Evolutionary conservation across 2,797 vertebrate species (phyloP).

Genomic region (Mus spretus): DNA sequence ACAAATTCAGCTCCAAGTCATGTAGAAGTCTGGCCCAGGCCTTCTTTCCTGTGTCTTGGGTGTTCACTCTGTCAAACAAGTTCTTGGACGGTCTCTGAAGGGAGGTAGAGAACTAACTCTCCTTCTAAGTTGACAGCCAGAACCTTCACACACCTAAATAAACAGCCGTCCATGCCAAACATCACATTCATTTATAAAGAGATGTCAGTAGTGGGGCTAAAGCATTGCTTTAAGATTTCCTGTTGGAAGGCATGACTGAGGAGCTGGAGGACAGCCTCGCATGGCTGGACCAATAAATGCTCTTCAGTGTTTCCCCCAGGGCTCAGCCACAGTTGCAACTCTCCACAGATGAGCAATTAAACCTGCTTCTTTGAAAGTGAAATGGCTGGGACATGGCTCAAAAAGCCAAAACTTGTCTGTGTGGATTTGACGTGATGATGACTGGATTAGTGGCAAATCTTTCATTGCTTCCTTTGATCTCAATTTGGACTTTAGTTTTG

Average conservation of each 20-base stretch:
- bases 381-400: neutral
- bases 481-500: conserved; percentile 3
- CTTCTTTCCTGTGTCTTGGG: conserved; percentile 29
- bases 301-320: neutral
- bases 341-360: conserved; percentile 51
- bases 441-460: conserved; percentile 36
- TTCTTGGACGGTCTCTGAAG: conserved; percentile 82
- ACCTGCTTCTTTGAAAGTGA: conserved; percentile 70
- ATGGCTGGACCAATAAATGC: conserved; percentile 18
- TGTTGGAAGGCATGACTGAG: conserved; percentile 62
- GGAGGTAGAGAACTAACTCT: conserved; percentile 80
- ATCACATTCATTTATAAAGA: conserved; percentile 82
- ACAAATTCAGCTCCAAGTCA: conserved; percentile 30
- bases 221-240: conserved; percentile 70
- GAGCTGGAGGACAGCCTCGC: conserved; percentile 46
- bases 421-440: neutral
- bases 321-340: conserved; percentile 33
- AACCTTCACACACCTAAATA: conserved; percentile 88
- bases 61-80: conserved; percentile 83
- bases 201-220: conserved; percentile 77
- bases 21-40: conserved; percentile 28
- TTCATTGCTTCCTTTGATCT: conserved; percentile 49
- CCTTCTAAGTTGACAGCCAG: conserved; percentile 85
- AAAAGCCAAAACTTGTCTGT: conserved; percentile 28
- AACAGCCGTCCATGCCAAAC: conserved; percentile 84